Percentiles rank a stretch among this genome's conserved stretches.
Evolutionary conservation across 2,113 vertebrate species (phyloP).

Genomic region (Saguinus imperator): DNA sequence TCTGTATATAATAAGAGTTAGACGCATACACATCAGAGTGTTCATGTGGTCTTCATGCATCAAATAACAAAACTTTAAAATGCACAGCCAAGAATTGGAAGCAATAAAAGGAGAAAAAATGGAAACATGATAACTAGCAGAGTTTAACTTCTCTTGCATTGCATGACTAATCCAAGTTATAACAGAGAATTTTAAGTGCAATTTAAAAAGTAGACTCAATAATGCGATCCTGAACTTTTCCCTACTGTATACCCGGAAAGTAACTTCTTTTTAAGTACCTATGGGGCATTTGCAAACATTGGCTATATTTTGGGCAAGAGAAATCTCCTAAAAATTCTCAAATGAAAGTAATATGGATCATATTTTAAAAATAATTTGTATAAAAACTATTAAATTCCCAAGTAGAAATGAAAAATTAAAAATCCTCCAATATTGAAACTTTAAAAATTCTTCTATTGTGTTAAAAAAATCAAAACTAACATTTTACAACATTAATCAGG

Average conservation of each 20-base stretch:
- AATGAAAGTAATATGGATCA: not conserved
- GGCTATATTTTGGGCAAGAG: not conserved
- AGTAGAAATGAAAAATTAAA: not conserved
- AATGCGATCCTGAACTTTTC: not conserved
- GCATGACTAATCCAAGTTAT: not conserved
- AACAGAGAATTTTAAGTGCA: not conserved
- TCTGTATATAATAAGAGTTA: not conserved
- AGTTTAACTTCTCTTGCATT: not conserved
- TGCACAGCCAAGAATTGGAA: not conserved
- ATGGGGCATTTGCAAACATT: not conserved
- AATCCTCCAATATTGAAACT: not conserved
- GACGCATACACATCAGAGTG: too few species aligned
- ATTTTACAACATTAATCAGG: not conserved
- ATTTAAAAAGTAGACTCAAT: not conserved
- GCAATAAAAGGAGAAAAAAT: not conserved
- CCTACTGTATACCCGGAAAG: not conserved
- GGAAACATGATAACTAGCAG: not conserved
- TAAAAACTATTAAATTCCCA: not conserved
- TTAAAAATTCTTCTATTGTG: not conserved
- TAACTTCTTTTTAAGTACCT: not conserved
- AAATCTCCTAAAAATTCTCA: not conserved
- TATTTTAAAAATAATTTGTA: not conserved
- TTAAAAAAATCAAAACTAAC: not conserved
- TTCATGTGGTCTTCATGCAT: not conserved
- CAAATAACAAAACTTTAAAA: not conserved